Base-by-base conservation (phyloP, 1,140 invertebrate genomes). In the Ctenoplectra terminalis region DNA sequence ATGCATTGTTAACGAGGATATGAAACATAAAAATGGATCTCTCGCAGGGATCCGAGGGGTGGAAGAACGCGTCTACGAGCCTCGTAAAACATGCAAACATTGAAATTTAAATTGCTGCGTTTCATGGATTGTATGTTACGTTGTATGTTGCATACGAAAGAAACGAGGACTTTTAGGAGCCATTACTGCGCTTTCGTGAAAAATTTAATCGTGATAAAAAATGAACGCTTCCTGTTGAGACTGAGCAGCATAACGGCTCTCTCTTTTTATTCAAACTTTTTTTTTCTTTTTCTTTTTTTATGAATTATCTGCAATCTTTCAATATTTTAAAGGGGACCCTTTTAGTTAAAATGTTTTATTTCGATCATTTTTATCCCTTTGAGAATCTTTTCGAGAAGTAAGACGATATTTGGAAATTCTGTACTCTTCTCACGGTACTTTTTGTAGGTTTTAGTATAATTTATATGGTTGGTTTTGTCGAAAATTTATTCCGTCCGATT, bases 171-270 rank as follows among this genome's bases (percentile, higher is more conserved):
- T 43, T 60, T 46, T 29, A 46, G 71, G 3, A 2, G 37, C 54
- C 56, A 26, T 60, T 73, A 60, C 71, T 60, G 34, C 17, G 37
- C 54, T 31, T 54, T n/a, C 26, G 54, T 60, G 56, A 40, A 73
- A 73, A 43, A 73, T 73, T 60, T 40, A 73, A 60, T 58, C 71
- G 37, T 13, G 54, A 73, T 73, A 60, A 73, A 60, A 73, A 50
- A 70, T 70, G 23, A 9, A 73, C 26, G 71, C 26, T 13, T 71
- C 26, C 40, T n/a, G 26, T 46, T 26, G 67, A 50, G 31, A 60
- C 54, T 60, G 17, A 43, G 54, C 29, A n/a, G 11, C 37, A 13
- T 2, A 34, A 9, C 17, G 9, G 17, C n/a, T 8, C 29, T 61
- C 34, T 61, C 29, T 61, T 37, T 73, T 4, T 48, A 4, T 73